Conservation (phyloP, 2,113 vertebrate species). For the Pangasianodon hypophthalmus region DNA sequence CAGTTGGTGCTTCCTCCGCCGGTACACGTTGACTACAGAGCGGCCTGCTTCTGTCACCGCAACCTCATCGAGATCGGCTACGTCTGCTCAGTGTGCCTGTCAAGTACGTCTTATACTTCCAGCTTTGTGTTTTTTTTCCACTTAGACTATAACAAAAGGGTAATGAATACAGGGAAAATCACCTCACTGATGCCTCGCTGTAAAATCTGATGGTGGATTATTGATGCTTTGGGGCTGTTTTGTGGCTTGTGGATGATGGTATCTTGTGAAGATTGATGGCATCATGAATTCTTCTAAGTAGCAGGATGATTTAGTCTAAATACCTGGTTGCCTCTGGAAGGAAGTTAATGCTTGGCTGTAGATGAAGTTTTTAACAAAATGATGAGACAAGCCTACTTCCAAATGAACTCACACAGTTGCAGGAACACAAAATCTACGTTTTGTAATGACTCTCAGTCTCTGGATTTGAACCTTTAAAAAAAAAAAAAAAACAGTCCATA, state of each 20-base stretch:
- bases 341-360: background rate
- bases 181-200: background rate
- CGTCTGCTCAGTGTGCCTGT: constrained; percentile 95
- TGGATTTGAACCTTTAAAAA: too few species aligned
- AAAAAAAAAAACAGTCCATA: background rate
- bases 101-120: constrained; percentile 78
- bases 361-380: background rate
- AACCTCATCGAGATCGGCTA: constrained; percentile 98
- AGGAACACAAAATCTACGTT: background rate
- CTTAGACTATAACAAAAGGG: background rate
- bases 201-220: background rate
- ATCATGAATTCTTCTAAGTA: background rate
- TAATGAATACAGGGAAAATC: background rate
- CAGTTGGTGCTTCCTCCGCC: constrained; percentile 89
- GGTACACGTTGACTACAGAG: constrained; percentile 92
- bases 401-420: background rate
- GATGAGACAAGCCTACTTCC: background rate
- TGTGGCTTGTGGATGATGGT: background rate
- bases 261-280: background rate
- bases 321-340: background rate
- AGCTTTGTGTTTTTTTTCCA: background rate
- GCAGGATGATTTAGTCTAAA: background rate
- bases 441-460: background rate
- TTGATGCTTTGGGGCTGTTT: background rate
- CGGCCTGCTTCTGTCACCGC: constrained; percentile 95